Conservation (phyloP, 2,797 vertebrate species). For the Coluber constrictor region DNA sequence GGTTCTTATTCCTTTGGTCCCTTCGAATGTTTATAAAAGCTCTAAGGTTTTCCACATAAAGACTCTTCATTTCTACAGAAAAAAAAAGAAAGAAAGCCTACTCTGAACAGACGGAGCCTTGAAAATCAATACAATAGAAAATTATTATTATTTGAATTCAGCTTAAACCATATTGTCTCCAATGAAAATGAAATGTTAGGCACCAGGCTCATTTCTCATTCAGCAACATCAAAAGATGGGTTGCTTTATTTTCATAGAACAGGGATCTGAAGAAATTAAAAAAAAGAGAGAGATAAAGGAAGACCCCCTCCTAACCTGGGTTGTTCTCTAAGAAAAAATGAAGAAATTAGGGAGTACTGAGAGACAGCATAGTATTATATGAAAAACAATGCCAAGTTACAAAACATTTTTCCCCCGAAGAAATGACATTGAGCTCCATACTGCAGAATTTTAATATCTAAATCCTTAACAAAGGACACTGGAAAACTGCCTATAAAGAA, state of each 20-base stretch:
- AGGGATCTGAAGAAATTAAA: background rate
- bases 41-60: background rate
- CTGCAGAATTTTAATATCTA: background rate
- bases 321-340: constrained; percentile 1
- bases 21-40: background rate
- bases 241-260: background rate
- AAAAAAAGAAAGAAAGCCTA: constrained; percentile 7
- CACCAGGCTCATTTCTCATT: background rate
- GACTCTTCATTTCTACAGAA: fast-evolving
- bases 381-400: background rate
- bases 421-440: background rate
- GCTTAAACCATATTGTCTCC: constrained; percentile 16
- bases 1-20: fast-evolving
- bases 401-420: background rate
- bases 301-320: background rate
- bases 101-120: background rate
- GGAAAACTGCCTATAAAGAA: background rate
- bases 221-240: constrained; percentile 2
- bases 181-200: background rate
- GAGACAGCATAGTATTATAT: background rate
- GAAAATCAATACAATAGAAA: constrained; percentile 9
- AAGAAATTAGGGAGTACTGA: constrained; percentile 17
- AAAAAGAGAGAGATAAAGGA: background rate
- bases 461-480: constrained; percentile 1
- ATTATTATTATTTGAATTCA: background rate